Evolutionary conservation across 2,888 invertebrate genomes (phyloP), one percentile per base, ranked within the genome.

Genomic region (Tinea pellionella): DNA sequence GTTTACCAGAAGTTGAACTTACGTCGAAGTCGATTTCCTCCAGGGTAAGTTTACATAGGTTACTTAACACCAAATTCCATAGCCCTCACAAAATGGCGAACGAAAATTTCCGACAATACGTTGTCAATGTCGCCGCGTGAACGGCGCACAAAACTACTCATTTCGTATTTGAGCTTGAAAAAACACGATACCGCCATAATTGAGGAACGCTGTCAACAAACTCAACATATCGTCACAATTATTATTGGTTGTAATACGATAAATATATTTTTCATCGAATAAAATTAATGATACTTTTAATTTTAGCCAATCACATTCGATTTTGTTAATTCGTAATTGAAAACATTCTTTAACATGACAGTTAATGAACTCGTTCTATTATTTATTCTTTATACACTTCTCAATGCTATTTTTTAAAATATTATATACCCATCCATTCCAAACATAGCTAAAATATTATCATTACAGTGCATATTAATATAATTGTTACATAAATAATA

Each of bases 141-240:
- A 75, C 80, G 77, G 80, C 82, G 80, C 80, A 84, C 80, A 81
- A 80, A 80, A 72, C 78, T 74, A 80, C 78, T 81, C 80, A 81
- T 85, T 86, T 86, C 82, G 78, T 78, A 77, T 80, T 80, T 80
- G 76, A 76, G 78, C 75, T 81, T 76, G 82, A 85, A 88, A 86
- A 86, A 87, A 85, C 80, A 80, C 74, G 69, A 78, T 79, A 75
- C 86, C 87, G 87, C 88, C 88, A 88, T 87, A 81, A 75, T 76
- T 53, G 53, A 19, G n/a, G 19, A 53, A 24, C 3, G 12, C 9
- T 18, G 6, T 24, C 18, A 62, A 65, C 65, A 63, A 57, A 61
- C 62, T 64, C 24, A 43, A 18, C 53, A 37, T 59, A 37, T 29
- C 16, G 16, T 47, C 29, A 24, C 4, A 24, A 60, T 42, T 37